Evolutionary conservation across 2,888 invertebrate genomes (phyloP), one percentile per base, ranked within the genome.

Genomic region (Leptinotarsa haldemani): DNA sequence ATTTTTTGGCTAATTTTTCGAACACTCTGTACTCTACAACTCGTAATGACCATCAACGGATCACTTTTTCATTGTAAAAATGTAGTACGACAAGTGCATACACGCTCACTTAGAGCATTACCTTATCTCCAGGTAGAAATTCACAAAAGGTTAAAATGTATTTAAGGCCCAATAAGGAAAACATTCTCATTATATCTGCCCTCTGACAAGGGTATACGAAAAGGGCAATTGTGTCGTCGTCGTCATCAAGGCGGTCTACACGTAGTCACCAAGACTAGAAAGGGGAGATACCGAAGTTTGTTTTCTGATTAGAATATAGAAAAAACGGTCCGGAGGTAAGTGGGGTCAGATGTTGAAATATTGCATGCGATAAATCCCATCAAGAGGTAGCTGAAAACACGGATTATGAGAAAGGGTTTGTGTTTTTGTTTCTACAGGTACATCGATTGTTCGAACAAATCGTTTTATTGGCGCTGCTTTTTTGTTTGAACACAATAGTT

Each of bases 81-180:
- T 70, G 63, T 75, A 75, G 74, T 74, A 74, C 53, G 70, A 75
- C 72, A 75, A 75, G 72, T 75, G 72, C 63, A 72, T 65, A 53
- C 40, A 67, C 52, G 61, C 69, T 40, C 50, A 46, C 74, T 66
- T 48, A 47, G 52, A 16, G 52, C 65, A 69, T 74, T 75, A 66
- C 72, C 25, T 71, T 74, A 77, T 77, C 75, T 75, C 46, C 77
- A 77, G 77, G 77, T 77, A 77, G 69, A 74, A 72, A 75, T 67
- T 75, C 63, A 75, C 72, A 72, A 71, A 71, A 71, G 73, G 69
- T 71, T 71, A 74, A 73, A 69, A 72, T 74, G 74, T 72, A 71
- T 73, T 77, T 74, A 74, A 75, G 64, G 68, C 30, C 67, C 67
- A 71, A 75, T 69, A 71, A 71, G 70, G 67, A 69, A 75, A 71